Evolutionary conservation across 2,113 vertebrate species (phyloP).

Genomic region (Oncorhynchus mykiss): DNA sequence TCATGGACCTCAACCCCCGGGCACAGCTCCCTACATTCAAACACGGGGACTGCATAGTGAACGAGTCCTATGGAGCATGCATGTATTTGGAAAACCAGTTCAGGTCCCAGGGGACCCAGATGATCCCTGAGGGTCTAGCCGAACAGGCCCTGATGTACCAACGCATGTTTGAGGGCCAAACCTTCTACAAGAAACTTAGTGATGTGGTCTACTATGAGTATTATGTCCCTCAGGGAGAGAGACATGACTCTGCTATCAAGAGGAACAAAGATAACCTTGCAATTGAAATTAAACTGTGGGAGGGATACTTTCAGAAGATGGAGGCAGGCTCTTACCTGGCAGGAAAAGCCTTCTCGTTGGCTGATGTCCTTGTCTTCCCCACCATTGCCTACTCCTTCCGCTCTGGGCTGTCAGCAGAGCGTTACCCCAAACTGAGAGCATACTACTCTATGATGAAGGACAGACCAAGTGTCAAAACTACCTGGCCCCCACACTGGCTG

Average conservation of each 20-base stretch:
- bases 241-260: constrained; percentile 64
- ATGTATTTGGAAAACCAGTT: constrained; percentile 73
- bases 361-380: constrained; percentile 55
- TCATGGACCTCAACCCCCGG: constrained; percentile 69
- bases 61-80: constrained; percentile 71
- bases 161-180: constrained; percentile 63
- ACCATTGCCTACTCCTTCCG: constrained; percentile 39
- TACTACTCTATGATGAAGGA: constrained; percentile 68
- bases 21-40: constrained; percentile 75
- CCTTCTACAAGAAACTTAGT: constrained; percentile 57
- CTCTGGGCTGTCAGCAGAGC: constrained; percentile 52
- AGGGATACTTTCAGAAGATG: constrained; percentile 65
- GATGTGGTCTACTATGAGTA: constrained; percentile 56
- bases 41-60: constrained; percentile 56
- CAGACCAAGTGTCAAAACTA: constrained; percentile 66
- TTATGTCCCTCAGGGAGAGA: constrained; percentile 67
- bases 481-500: constrained; percentile 74
- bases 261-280: constrained; percentile 60
- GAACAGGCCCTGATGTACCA: constrained; percentile 69
- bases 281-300: constrained; percentile 69
- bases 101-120: constrained; percentile 66
- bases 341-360: constrained; percentile 57
- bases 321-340: constrained; percentile 29
- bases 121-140: constrained; percentile 55
- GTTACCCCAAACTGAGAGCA: constrained; percentile 62